A percentile compares a stretch with the other conserved stretches of the same genome.
Evolutionary conservation across 2,888 invertebrate species (phyloP).

Genomic region (Eremobia ochroleuca): DNA sequence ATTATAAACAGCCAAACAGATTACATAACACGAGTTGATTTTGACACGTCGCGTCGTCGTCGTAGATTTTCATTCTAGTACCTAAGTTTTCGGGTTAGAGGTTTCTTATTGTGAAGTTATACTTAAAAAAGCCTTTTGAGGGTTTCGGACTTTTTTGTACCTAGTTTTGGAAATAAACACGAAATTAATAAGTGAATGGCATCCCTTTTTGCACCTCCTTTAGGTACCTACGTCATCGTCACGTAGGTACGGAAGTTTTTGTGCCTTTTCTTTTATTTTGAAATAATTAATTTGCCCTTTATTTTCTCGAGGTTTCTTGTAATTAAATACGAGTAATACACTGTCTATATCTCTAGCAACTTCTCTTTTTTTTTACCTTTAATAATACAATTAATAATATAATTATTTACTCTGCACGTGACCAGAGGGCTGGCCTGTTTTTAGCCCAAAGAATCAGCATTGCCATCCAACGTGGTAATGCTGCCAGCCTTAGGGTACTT

Average conservation of each 20-base stretch:
- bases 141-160: neutral
- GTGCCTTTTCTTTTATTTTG: neutral
- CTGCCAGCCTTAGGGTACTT: too few relatives aligned
- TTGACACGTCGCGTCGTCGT: neutral
- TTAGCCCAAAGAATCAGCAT: too few relatives aligned
- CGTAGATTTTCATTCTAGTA: neutral
- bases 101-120: neutral
- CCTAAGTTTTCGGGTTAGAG: neutral
- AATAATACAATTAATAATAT: too few relatives aligned
- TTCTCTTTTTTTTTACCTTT: too few relatives aligned
- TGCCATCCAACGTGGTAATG: too few relatives aligned
- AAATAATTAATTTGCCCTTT: slow-evolving; percentile 3
- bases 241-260: neutral
- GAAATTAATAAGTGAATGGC: neutral
- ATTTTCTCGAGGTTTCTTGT: too few relatives aligned
- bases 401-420: too few relatives aligned
- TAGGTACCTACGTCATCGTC: neutral
- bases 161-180: neutral
- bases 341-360: too few relatives aligned
- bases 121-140: neutral
- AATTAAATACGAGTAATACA: too few relatives aligned
- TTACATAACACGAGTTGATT: neutral
- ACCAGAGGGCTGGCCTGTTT: too few relatives aligned
- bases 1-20: neutral
- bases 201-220: neutral